Evolutionary conservation across 2,797 vertebrate species (phyloP).

Genomic region (Phaenicophaeus curvirostris): DNA sequence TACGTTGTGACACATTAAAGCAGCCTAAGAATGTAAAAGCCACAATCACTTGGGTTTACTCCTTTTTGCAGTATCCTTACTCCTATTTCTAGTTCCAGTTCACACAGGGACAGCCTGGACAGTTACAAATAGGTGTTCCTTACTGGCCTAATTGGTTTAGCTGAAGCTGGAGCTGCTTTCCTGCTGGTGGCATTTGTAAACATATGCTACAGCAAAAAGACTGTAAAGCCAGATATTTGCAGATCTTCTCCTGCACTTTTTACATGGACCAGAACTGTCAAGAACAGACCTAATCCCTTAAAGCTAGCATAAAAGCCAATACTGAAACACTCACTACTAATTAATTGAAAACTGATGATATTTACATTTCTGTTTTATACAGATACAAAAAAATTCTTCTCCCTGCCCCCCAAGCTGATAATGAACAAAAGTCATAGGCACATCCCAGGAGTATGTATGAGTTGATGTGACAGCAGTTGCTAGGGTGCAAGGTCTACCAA

Average conservation of each 20-base stretch:
- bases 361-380: background rate
- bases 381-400: background rate
- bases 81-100: background rate
- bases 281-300: background rate
- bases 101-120: too few relatives aligned
- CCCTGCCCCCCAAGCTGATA: background rate
- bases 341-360: background rate
- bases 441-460: background rate
- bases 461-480: background rate
- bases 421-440: background rate
- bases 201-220: background rate
- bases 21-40: background rate
- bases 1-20: background rate
- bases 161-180: background rate
- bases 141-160: background rate
- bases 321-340: background rate
- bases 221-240: accelerated
- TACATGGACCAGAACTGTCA: background rate
- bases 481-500: background rate
- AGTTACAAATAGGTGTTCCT: background rate
- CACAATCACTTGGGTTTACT: background rate
- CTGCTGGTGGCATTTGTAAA: background rate
- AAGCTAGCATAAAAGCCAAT: accelerated
- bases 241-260: background rate
- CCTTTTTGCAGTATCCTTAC: background rate